Conservation (phyloP, 2,888 invertebrate species). For the Lutraria lutraria region DNA sequence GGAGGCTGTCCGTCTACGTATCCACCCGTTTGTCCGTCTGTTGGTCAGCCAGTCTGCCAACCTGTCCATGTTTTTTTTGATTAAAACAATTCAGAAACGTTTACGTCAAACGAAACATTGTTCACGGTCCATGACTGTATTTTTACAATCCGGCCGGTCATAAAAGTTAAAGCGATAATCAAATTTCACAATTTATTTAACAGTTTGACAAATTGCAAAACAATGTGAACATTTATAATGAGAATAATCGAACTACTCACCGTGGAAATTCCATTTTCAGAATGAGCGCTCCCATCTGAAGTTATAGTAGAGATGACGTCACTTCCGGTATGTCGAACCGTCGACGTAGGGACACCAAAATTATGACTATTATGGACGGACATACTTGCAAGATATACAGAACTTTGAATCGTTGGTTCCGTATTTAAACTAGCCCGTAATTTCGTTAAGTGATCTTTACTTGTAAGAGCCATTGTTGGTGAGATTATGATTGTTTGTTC, state of each 20-base stretch:
- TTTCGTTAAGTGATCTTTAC: background rate
- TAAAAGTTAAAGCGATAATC: too few species aligned
- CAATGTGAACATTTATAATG: background rate
- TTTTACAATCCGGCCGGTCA: too few species aligned
- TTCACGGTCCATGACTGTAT: too few species aligned
- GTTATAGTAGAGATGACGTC: background rate
- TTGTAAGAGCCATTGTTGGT: background rate
- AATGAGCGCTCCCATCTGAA: background rate
- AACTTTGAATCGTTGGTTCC: background rate
- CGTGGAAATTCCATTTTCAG: background rate
- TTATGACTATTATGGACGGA: background rate
- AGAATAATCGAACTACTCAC: background rate
- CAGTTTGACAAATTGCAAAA: background rate
- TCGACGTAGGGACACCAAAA: background rate
- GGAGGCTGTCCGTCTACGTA: too few species aligned
- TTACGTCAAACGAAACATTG: too few species aligned
- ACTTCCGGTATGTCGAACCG: conserved; percentile 4
- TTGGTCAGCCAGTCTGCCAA: too few species aligned
- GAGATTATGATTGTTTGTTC: background rate
- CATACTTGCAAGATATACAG: background rate
- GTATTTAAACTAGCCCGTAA: background rate
- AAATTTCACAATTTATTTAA: too few species aligned
- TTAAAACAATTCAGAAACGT: too few species aligned
- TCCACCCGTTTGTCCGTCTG: too few species aligned
- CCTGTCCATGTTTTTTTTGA: too few species aligned